phyloP scores from a whole-genome alignment of 2,888 invertebrate species.

The Tachina lurida region DNA sequence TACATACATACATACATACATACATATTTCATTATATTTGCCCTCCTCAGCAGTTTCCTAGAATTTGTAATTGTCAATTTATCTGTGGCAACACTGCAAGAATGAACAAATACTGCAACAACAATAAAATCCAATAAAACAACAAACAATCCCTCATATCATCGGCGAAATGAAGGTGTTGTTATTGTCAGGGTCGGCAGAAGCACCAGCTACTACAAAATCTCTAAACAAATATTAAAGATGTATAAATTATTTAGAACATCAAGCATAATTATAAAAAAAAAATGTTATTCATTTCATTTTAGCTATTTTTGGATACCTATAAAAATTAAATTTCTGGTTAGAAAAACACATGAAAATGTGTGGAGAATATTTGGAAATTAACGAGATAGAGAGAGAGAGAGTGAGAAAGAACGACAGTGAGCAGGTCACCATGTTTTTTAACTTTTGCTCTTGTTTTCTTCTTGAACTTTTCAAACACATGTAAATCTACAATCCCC shows the following conservation, averaged over 20 bases:
- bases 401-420: background rate
- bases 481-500: too few relatives aligned
- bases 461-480: too few relatives aligned
- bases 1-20: too few relatives aligned
- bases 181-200: slow-evolving; percentile 35
- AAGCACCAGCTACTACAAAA: background rate
- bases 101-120: slow-evolving; percentile 11
- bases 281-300: slow-evolving; percentile 34
- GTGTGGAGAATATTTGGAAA: background rate
- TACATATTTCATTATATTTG: too few relatives aligned
- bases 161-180: background rate
- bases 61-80: too few relatives aligned
- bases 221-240: background rate
- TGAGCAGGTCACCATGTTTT: background rate
- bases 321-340: slow-evolving; percentile 3
- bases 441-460: background rate
- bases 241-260: background rate
- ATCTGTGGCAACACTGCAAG: background rate
- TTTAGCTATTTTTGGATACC: background rate
- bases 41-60: too few relatives aligned
- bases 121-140: background rate
- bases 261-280: background rate
- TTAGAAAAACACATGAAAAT: slow-evolving; percentile 8
- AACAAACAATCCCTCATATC: slow-evolving; percentile 17
- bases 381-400: background rate